Evolutionary conservation across 2,113 vertebrate species (phyloP).

Genomic region (Pagrus major): DNA sequence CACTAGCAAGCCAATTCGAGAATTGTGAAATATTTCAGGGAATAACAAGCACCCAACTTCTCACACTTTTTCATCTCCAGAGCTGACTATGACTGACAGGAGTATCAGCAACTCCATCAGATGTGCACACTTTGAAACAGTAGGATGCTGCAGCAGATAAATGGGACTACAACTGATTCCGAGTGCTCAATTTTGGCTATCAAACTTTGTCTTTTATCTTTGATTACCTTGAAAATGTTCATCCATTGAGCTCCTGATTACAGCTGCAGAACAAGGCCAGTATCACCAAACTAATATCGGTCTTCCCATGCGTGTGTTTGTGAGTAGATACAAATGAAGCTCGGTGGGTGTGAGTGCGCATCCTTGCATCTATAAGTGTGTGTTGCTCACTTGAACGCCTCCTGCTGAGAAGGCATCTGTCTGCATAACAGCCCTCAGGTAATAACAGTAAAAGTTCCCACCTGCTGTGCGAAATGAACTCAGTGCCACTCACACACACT

Average conservation of each 20-base stretch:
- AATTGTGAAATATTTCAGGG: not conserved
- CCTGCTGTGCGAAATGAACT: constrained; percentile 71
- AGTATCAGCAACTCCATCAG: not conserved
- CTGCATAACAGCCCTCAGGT: constrained; percentile 76
- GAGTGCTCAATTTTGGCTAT: not conserved
- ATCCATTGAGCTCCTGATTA: not conserved
- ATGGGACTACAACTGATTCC: not conserved
- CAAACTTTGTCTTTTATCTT: not conserved
- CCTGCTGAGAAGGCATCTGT: constrained; percentile 80
- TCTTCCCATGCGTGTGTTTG: not conserved
- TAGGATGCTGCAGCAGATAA: no score
- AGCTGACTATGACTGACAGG: not conserved
- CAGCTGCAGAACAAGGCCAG: not conserved
- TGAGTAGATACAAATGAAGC: constrained; percentile 24
- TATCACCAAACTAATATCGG: not conserved
- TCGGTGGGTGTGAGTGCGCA: constrained; percentile 14
- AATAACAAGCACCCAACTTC: not conserved
- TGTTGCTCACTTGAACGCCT: constrained; percentile 51
- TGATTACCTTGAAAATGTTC: not conserved
- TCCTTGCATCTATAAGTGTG: constrained; percentile 43
- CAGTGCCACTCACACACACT: constrained; percentile 52
- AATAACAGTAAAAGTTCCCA: constrained; percentile 77
- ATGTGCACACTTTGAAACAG: no score
- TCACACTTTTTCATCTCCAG: not conserved
- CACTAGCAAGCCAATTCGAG: not conserved